Evolutionary conservation across 2,888 invertebrate genomes (phyloP), one percentile per base, ranked within the genome.

Genomic region (Dione juno): DNA sequence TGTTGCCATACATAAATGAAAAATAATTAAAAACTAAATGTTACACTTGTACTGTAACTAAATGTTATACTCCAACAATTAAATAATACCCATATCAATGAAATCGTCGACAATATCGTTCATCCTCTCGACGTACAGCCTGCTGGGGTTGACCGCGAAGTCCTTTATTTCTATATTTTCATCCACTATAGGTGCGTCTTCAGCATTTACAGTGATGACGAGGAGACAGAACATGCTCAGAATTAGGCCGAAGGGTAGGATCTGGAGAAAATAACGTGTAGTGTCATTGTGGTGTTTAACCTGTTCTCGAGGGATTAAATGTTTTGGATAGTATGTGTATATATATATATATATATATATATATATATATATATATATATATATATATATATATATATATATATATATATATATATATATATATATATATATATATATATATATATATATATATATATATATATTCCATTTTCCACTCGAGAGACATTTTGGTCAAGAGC

Each of bases 81-180:
- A 75, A 40, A 75, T n/a, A 41, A 74, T 37, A 21, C 70, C 74
- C 73, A 74, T 74, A 14, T 73, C 66, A n/a, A 75, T 66, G 14
- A 66, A 75, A 48, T 88, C 87, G 13, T 84, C 82, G 43, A 89
- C 75, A 16, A 88, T 73, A 0, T 83, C 88, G 63, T 86, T 87
- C 19, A 89, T 71, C 13, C 88, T 74, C 45, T 82, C 81, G 0
- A 73, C 65, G 74, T 80, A 88, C 1, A 84, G 72, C 8, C 66
- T 72, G 71, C 77, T 85, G 21, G 84, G 81, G 11, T 77, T 80
- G 2, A 81, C 69, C 2, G 75, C 71, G 70, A 84, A 82, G 58
- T 70, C 66, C 3, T 76, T 52, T 1, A 83, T 35, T 2, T 78
- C 80, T 58, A 81, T 43, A 21, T 74, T 73, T 11, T 77, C 67